A percentile compares a stretch with the other conserved stretches of the same genome.
These are phyloP conservation scores for Geopemphigus sp. DNA, from an alignment of 1,140 invertebrate species.

Conservation along the genomic window DNA sequence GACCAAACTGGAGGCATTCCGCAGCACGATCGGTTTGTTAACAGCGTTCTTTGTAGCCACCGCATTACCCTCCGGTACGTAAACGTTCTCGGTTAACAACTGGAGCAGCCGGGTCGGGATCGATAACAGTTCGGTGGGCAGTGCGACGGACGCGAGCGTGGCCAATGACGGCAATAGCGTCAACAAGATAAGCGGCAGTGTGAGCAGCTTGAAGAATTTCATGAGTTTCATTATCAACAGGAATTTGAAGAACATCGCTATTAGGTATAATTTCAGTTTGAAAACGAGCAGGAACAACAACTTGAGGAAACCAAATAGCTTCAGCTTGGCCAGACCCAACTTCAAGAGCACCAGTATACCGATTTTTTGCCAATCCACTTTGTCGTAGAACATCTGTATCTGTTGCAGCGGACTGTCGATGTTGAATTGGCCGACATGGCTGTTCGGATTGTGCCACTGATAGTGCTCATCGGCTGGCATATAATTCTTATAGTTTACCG, in stretches of 20 bases:
- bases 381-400: conserved; percentile 16
- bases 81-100: background rate
- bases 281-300: conserved; percentile 46
- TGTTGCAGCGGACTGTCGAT: background rate
- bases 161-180: conserved; percentile 25
- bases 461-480: background rate
- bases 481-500: background rate
- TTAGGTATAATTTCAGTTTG: conserved; percentile 45
- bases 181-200: too few relatives aligned
- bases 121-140: background rate
- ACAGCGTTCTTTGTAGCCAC: too few relatives aligned
- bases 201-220: background rate
- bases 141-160: conserved; percentile 3
- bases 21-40: too few relatives aligned
- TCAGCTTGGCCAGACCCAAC: conserved; percentile 46
- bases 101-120: background rate
- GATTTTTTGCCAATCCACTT: conserved; percentile 45
- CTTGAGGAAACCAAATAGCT: conserved; percentile 49
- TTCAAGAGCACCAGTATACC: conserved; percentile 49
- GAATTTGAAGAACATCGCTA: conserved; percentile 48
- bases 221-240: conserved; percentile 45
- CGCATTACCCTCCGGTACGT: background rate
- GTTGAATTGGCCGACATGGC: background rate
- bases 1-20: too few relatives aligned
- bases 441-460: background rate